Evolutionary conservation across 1,140 invertebrate species (phyloP).

Genomic region (Galleria mellonella): DNA sequence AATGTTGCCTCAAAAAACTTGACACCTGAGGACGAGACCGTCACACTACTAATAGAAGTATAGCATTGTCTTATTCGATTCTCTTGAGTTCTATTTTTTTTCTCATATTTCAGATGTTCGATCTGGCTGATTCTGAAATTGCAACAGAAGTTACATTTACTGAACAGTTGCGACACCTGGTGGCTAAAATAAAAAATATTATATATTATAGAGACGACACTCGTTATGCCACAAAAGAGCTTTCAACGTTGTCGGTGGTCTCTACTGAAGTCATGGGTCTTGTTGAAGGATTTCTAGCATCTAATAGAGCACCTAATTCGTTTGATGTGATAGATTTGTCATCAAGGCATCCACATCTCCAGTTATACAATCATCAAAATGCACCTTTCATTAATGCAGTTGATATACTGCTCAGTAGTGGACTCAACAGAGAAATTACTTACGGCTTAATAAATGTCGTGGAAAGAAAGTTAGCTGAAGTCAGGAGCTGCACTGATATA

Average conservation of each 20-base stretch:
- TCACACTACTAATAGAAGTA: too few species aligned
- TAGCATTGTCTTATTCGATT: too few species aligned
- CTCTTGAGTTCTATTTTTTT: too few species aligned
- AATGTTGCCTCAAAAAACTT: too few species aligned
- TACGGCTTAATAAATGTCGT: constrained; percentile 69
- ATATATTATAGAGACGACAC: constrained; percentile 55
- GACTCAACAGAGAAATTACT: constrained; percentile 67
- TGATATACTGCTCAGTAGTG: constrained; percentile 65
- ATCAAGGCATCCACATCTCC: constrained; percentile 58
- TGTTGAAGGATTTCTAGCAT: constrained; percentile 66
- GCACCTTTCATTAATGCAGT: constrained; percentile 66
- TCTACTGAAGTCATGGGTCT: constrained; percentile 66
- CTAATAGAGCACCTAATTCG: constrained; percentile 60
- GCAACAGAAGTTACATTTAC: constrained; percentile 70
- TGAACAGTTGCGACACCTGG: constrained; percentile 56
- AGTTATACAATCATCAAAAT: constrained; percentile 66
- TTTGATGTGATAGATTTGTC: constrained; percentile 63
- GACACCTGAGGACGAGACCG: too few species aligned
- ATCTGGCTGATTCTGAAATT: constrained; percentile 65
- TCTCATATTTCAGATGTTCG: constrained; percentile 58
- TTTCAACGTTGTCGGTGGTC: constrained; percentile 59
- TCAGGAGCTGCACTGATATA: constrained; percentile 50
- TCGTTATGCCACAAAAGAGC: constrained; percentile 56
- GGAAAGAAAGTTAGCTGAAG: constrained; percentile 65
- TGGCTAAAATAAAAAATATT: constrained; percentile 66